Conservation (phyloP, 2,113 vertebrate genomes). For the Butorides virescens region DNA sequence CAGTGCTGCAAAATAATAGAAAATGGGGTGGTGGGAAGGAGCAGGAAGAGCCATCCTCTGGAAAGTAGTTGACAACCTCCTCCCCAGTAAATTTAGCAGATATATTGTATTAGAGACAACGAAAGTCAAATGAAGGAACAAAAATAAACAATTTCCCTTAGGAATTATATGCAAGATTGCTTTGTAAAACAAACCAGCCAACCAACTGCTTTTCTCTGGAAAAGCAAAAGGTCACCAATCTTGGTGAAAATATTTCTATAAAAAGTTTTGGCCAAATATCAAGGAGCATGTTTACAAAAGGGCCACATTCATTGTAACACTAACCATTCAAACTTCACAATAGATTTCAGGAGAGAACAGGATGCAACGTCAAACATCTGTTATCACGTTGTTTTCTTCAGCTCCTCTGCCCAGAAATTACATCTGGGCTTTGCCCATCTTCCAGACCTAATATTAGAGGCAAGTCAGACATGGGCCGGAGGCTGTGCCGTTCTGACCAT, state of each 20-base stretch:
- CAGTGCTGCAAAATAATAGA: background rate
- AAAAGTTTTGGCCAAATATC: constrained; percentile 35
- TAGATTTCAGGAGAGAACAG: constrained; percentile 32
- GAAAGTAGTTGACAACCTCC: background rate
- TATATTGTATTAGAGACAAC: constrained; percentile 19
- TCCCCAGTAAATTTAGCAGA: constrained; percentile 5
- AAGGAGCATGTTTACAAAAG: constrained; percentile 29
- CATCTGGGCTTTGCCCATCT: background rate
- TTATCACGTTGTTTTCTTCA: background rate
- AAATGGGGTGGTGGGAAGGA: background rate
- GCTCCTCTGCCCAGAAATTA: constrained; percentile 27
- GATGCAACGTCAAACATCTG: constrained; percentile 39
- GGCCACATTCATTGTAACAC: background rate
- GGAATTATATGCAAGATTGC: constrained; percentile 13
- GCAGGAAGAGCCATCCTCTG: background rate
- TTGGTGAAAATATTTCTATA: constrained; percentile 33
- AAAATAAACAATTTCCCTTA: constrained; percentile 33
- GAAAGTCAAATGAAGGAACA: background rate
- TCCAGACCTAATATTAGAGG: background rate
- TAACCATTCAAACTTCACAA: constrained; percentile 43
- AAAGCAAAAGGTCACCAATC: constrained; percentile 40
- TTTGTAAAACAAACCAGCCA: constrained; percentile 23
- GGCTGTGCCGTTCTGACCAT: background rate
- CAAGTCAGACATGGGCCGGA: background rate
- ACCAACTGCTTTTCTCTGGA: constrained; percentile 14